Evolutionary conservation across 37 sponge, comb jelly and placozoan species (phyloP).

Genomic region (Ianthella basta): DNA sequence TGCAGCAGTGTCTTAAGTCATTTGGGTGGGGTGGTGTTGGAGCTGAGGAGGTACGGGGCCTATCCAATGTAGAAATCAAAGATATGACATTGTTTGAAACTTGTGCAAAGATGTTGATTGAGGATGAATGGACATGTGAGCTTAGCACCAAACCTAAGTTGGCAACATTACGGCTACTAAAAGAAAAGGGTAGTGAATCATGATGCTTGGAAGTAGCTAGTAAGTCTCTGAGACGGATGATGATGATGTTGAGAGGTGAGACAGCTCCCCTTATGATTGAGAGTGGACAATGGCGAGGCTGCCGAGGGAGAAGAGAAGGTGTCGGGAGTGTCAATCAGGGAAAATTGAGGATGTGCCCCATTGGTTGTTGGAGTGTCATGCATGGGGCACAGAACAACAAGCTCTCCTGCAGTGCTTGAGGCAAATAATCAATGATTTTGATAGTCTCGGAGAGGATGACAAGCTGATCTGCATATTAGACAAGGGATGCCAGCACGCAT

Average conservation of each 20-base stretch:
- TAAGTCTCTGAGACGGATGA: not conserved
- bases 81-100: conserved; percentile 2
- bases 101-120: not conserved
- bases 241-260: conserved; percentile 29
- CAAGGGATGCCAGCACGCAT: no score
- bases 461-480: no score
- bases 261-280: conserved; percentile 21
- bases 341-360: no score
- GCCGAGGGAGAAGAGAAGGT: no score
- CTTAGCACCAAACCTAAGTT: conserved; percentile 9
- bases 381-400: no score
- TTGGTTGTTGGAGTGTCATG: no score
- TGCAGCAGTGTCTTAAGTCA: not conserved
- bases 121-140: not conserved
- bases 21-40: conserved; percentile 19
- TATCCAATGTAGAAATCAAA: conserved; percentile 1
- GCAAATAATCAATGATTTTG: no score
- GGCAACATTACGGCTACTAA: not conserved
- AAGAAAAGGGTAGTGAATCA: not conserved
- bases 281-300: conserved; percentile 2
- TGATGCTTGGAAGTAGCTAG: not conserved
- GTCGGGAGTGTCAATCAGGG: no score
- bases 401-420: no score
- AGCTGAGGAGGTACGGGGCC: not conserved
- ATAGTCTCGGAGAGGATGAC: no score